A percentile compares a stretch with the other conserved stretches of the same genome.
Evolutionary conservation across 2,113 vertebrate genomes (phyloP).

Genomic region (Natator depressus): DNA sequence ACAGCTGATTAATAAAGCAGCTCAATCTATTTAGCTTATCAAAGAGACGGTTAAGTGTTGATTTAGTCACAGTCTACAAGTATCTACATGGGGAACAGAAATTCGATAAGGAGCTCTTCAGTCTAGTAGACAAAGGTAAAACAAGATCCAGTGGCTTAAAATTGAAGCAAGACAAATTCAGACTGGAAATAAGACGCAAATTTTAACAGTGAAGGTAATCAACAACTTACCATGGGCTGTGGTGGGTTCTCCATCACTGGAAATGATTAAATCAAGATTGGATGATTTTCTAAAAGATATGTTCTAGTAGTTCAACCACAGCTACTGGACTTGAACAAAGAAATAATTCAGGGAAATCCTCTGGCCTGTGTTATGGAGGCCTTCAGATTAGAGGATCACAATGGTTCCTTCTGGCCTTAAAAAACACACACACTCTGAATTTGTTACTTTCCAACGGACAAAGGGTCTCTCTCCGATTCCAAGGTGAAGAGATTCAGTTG

Average conservation of each 20-base stretch:
- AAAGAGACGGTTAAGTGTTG: background rate
- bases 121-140: background rate
- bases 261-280: background rate
- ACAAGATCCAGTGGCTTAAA: background rate
- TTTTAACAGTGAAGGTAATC: background rate
- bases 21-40: accelerated
- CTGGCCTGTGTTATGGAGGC: too few relatives aligned
- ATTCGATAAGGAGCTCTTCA: background rate
- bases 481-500: background rate
- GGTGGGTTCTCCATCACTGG: background rate
- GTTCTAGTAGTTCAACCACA: background rate
- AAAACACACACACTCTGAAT: too few relatives aligned
- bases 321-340: too few relatives aligned
- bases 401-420: background rate
- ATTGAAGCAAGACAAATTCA: background rate
- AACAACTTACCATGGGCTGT: background rate
- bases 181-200: background rate
- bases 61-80: background rate
- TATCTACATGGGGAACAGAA: background rate
- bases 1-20: background rate
- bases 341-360: too few relatives aligned
- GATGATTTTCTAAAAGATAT: background rate
- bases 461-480: background rate
- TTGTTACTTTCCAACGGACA: background rate
- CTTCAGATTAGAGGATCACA: background rate